phyloP scores from a whole-genome alignment of 2,113 vertebrate genomes.

The Setophaga coronata region DNA sequence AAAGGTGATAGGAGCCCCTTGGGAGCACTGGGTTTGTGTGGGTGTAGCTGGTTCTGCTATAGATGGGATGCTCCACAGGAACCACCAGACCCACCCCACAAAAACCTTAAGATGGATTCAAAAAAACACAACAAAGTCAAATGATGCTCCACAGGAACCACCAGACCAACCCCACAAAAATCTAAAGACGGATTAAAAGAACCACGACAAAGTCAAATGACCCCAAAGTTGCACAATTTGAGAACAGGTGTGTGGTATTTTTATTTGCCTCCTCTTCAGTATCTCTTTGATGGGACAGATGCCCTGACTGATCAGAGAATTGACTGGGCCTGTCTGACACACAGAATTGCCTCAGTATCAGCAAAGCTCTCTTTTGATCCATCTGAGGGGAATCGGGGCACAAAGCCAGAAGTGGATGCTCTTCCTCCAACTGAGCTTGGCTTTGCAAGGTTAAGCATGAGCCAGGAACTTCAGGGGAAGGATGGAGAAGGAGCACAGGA shows the following conservation, averaged over 20 bases:
- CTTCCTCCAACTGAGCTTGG: rapidly evolving
- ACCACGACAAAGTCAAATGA: not conserved
- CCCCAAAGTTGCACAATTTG: not conserved
- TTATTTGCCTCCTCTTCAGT: not conserved
- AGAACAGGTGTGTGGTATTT: not conserved
- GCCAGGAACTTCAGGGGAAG: not conserved
- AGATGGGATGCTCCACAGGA: not conserved
- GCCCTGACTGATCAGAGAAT: not conserved
- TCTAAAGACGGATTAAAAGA: not conserved
- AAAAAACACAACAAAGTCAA: not conserved
- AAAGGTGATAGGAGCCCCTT: not conserved
- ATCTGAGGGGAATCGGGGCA: not conserved
- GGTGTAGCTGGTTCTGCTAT: not conserved
- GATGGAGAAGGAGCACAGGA: not conserved
- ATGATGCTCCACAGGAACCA: not conserved
- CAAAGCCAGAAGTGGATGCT: not conserved
- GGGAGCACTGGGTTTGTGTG: not conserved
- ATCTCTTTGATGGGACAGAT: not conserved
- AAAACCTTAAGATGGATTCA: not conserved
- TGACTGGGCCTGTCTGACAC: not conserved
- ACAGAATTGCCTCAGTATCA: not conserved
- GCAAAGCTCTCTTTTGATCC: not conserved
- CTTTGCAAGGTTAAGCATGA: not conserved
- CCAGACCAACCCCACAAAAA: not conserved
- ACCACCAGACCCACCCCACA: rapidly evolving